phyloP scores from a whole-genome alignment of 2,888 invertebrate species.

The Endomychus coccineus region DNA sequence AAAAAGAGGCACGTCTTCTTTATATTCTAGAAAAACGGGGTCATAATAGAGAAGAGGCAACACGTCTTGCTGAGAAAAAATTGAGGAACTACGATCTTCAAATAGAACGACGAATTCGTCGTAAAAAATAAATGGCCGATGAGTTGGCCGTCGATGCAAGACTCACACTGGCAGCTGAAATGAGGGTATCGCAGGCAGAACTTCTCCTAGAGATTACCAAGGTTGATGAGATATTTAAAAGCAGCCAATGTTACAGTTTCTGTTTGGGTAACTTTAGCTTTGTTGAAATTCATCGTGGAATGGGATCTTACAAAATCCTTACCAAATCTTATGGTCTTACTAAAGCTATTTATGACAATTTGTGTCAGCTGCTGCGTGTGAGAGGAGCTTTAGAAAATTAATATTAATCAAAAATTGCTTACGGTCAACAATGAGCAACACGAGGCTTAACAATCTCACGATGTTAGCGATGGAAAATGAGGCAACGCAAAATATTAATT shows the following conservation, averaged over 20 bases:
- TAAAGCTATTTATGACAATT: slow-evolving; percentile 10
- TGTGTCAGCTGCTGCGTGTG: slow-evolving; percentile 14
- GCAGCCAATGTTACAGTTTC: slow-evolving; percentile 13
- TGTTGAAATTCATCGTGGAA: slow-evolving; percentile 19
- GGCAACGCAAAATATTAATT: slow-evolving; percentile 16
- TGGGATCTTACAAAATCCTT: slow-evolving; percentile 17
- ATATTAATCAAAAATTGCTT: slow-evolving; percentile 11
- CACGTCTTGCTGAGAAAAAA: too few relatives aligned
- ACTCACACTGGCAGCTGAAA: too few relatives aligned
- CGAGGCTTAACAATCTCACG: slow-evolving; percentile 13
- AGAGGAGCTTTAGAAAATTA: too few relatives aligned
- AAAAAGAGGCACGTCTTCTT: slow-evolving; percentile 10
- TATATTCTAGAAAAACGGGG: slow-evolving; percentile 7
- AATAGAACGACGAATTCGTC: slow-evolving; percentile 15
- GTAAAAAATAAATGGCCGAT: slow-evolving; percentile 7
- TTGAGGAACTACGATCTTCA: slow-evolving; percentile 11
- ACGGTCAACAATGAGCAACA: slow-evolving; percentile 1
- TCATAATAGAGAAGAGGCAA: slow-evolving; percentile 3
- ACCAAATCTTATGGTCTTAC: slow-evolving; percentile 14
- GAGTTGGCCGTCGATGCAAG: too few relatives aligned
- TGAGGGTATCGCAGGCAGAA: too few relatives aligned
- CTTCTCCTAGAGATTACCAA: too few relatives aligned
- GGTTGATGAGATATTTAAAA: slow-evolving; percentile 11
- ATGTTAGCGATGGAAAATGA: slow-evolving; percentile 16
- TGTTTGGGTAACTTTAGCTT: slow-evolving; percentile 13